These are phyloP conservation scores for Parauchenoglanis ngamensis DNA, from an alignment of 2,797 vertebrate species.

Conservation along the genomic window DNA sequence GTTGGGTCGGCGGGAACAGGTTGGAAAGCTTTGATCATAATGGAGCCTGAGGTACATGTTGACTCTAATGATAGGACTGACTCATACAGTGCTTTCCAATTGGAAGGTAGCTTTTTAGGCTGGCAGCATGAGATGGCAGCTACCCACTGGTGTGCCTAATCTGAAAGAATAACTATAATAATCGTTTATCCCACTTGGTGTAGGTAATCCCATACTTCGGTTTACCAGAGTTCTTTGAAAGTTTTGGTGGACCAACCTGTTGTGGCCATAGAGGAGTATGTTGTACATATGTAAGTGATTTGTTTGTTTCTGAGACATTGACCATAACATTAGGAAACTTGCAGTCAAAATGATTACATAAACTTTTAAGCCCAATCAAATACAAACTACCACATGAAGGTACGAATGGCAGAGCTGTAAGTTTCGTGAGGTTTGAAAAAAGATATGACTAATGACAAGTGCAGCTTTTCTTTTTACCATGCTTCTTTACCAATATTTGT, in stretches of 20 bases:
- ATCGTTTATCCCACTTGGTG: neutral
- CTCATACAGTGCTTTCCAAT: slow-evolving; percentile 18
- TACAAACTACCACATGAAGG: neutral
- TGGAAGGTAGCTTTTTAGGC: neutral
- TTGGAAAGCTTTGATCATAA: slow-evolving; percentile 41
- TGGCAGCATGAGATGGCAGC: neutral
- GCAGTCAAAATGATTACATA: neutral
- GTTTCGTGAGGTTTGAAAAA: neutral
- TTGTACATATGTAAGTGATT: neutral
- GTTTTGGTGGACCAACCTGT: neutral
- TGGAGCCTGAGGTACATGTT: slow-evolving; percentile 9
- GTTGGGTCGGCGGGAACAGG: neutral
- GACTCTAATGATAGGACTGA: slow-evolving; percentile 21
- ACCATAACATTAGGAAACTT: neutral
- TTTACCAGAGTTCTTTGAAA: neutral
- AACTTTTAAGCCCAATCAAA: neutral
- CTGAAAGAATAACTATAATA: neutral
- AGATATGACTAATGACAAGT: neutral
- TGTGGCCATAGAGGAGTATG: neutral
- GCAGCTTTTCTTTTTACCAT: neutral
- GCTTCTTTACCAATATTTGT: neutral
- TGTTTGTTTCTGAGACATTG: neutral
- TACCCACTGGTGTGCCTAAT: neutral
- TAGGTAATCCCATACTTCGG: no score
- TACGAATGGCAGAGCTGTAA: neutral